Percentiles rank a stretch among this genome's conserved stretches.
Conservation (phyloP, 1,140 invertebrate genomes). For the Heliothis virescens region DNA sequence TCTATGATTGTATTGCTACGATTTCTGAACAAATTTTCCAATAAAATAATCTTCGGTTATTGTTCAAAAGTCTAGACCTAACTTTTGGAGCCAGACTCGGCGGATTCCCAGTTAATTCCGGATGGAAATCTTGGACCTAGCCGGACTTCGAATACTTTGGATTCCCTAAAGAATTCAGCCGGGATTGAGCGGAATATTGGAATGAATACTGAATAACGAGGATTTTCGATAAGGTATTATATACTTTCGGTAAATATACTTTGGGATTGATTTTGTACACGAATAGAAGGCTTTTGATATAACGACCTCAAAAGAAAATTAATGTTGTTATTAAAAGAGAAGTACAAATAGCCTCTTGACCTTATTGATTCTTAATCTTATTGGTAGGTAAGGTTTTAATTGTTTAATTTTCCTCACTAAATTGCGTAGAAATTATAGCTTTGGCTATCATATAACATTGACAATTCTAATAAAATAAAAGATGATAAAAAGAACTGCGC, state of each 20-base stretch:
- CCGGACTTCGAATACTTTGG: conserved; percentile 55
- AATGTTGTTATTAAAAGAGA: neutral
- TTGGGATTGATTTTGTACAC: neutral
- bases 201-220: conserved; percentile 51
- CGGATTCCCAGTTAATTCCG: conserved; percentile 56
- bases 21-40: conserved; percentile 1
- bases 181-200: conserved; percentile 55
- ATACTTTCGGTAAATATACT: neutral
- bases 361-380: neutral
- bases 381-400: neutral
- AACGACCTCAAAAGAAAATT: conserved; percentile 10
- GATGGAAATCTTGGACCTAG: conserved; percentile 59
- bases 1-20: conserved; percentile 17
- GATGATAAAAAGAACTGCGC: too few species aligned
- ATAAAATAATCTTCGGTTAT: conserved; percentile 30
- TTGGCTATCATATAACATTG: too few species aligned
- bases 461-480: too few species aligned
- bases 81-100: conserved; percentile 32
- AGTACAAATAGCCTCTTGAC: neutral
- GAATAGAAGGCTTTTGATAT: neutral
- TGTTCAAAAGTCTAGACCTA: conserved; percentile 39
- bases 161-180: conserved; percentile 54
- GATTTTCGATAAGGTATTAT: conserved; percentile 32
- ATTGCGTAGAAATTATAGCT: neutral
- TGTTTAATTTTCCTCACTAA: neutral